Evolutionary conservation across 2,888 invertebrate genomes (phyloP).

Genomic region (Fragum whitleyi): DNA sequence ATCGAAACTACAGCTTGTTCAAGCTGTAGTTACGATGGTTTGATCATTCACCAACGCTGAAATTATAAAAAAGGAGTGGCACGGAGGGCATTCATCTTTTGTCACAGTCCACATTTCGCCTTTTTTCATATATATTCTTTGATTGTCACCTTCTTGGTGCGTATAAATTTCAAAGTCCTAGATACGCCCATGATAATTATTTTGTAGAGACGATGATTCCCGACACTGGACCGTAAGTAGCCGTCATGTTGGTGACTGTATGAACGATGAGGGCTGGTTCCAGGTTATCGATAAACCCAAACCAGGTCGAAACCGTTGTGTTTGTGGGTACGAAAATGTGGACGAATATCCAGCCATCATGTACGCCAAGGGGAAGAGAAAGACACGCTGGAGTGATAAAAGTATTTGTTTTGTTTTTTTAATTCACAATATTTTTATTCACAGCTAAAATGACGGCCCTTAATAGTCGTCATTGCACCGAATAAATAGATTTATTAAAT

Average conservation of each 20-base stretch:
- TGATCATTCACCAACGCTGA: too few species aligned
- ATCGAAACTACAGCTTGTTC: too few species aligned
- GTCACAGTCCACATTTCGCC: too few species aligned
- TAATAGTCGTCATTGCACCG: neutral
- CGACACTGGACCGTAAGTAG: constrained; percentile 60
- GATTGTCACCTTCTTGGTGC: too few species aligned
- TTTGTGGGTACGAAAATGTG: constrained; percentile 64
- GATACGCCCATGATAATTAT: too few species aligned
- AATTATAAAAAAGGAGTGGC: too few species aligned
- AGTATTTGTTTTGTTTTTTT: too few species aligned
- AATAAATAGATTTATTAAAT: neutral
- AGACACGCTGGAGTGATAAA: constrained; percentile 57
- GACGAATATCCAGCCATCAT: constrained; percentile 60
- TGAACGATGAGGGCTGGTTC: constrained; percentile 63
- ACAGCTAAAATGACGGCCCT: neutral
- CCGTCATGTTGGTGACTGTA: constrained; percentile 52
- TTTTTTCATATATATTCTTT: too few species aligned
- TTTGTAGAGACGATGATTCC: constrained; percentile 55
- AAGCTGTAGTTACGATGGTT: too few species aligned
- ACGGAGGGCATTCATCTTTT: too few species aligned
- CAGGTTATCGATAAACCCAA: constrained; percentile 60
- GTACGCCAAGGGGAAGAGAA: constrained; percentile 57
- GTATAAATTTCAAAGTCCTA: too few species aligned
- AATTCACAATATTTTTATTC: neutral
- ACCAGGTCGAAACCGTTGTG: constrained; percentile 58